Evolutionary conservation across 2,888 invertebrate species (phyloP), one percentile per base, ranked within the genome.

Genomic region (Melipona bicolor): DNA sequence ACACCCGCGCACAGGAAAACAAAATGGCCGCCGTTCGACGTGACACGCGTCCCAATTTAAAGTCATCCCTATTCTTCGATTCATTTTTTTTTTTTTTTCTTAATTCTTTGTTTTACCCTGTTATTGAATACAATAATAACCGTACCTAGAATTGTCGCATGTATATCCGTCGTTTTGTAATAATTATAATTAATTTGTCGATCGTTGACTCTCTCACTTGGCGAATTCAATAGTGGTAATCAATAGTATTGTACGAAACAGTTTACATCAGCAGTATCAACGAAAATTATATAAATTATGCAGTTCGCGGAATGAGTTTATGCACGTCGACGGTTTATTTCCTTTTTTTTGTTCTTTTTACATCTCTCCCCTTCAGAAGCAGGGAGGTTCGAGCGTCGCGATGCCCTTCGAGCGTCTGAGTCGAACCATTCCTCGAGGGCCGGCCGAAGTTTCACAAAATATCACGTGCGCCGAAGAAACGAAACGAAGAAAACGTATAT

Each of bases 41-140:
- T 90, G 90, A 90, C 89, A 88, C 89, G 87, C 88, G 86, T 92
- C 88, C 89, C 89, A 89, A 90, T 88, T 86, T 75, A 89, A 91
- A 90, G 89, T 86, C 77, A 80, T 77, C 77, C 73, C 74, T 36
- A n/a, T 43, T 74, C 65, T 3, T 65, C 54, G 2, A 21, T 67
- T 62, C 13, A n/a, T 59, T 54, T 17, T 27, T 61, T 27, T 27
- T 61, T 27, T 32, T 73, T 73, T 56, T 24, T 69, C 64, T 56
- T 86, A 81, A 87, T 86, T 82, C 86, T 89, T 86, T 83, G 85
- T 84, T 87, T 92, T 94, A 94, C 94, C 94, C 94, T 94, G 94
- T 94, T 92, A 88, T 93, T 91, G 91, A 94, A 93, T 94, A 93
- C 89, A 93, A 93, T 93, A 91, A 88, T 89, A 90, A 90, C 87